These are phyloP conservation scores for Paraescarpia echinospica DNA, from an alignment of 1,140 invertebrate genomes.

Conservation along the genomic window DNA sequence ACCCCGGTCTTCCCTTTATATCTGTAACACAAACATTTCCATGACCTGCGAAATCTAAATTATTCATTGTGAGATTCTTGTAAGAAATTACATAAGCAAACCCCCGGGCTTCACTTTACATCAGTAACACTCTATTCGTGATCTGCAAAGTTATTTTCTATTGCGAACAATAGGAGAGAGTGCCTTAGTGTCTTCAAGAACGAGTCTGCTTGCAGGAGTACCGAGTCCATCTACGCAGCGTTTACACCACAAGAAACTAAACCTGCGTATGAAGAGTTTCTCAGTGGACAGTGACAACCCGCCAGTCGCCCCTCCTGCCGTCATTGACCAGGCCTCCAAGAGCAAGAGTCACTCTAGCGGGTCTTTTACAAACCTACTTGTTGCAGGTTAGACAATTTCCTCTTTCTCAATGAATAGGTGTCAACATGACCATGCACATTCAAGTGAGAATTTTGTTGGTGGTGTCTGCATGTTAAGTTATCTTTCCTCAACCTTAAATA, in stretches of 20 bases:
- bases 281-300: slow-evolving; percentile 94
- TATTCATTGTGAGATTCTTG: too few species aligned
- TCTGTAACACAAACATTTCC: too few species aligned
- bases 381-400: slow-evolving; percentile 29
- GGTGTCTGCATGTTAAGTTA: too few species aligned
- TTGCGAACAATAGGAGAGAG: not conserved
- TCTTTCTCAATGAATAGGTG: not conserved
- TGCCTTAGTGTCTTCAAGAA: not conserved
- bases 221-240: not conserved
- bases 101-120: too few species aligned
- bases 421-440: too few species aligned
- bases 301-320: slow-evolving; percentile 69
- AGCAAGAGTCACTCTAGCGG: slow-evolving; percentile 61
- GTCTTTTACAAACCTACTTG: slow-evolving; percentile 46
- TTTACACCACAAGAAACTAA: slow-evolving; percentile 79
- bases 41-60: too few species aligned
- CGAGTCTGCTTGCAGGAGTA: not conserved
- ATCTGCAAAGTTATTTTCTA: too few species aligned
- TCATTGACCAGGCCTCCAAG: slow-evolving; percentile 69
- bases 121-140: too few species aligned
- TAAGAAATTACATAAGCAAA: too few species aligned
- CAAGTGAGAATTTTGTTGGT: too few species aligned
- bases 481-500: too few species aligned
- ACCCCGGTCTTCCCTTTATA: too few species aligned
- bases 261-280: slow-evolving; percentile 95